Evolutionary conservation across 1,140 invertebrate genomes (phyloP), one percentile per base, ranked within the genome.

Genomic region (Ericerus pela): DNA sequence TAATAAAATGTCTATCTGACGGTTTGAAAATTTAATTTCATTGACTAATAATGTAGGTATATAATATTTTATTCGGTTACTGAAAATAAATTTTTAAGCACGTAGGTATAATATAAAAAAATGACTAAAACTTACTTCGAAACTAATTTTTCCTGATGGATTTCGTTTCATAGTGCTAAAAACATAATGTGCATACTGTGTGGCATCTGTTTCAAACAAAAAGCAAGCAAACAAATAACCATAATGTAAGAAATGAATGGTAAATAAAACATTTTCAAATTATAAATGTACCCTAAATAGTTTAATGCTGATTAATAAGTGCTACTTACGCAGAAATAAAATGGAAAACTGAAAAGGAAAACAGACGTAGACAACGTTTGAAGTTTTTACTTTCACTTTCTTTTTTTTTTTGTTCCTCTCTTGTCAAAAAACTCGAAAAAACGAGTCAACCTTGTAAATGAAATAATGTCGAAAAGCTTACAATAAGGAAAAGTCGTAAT

Each of bases 111-210:
- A n/a, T n/a, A n/a, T n/a, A n/a, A n/a, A n/a, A n/a, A n/a, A n/a
- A n/a, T n/a, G n/a, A n/a, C n/a, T n/a, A 28, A 33, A 63, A 66
- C 73, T 80, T 65, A 91, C 89, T 79, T 93, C 88, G 68, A 94
- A 94, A 67, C 81, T 92, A 54, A 93, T 84, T 68, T 86, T 86
- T 41, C 85, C 88, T 51, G 80, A 81, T 56, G 82, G 77, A 68
- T 89, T 88, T 64, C 85, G 80, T 67, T 91, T 90, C 67, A 94
- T 86, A 14, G 88, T 89, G 70, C 88, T 90, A 77, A 93, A 94
- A 18, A 93, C 88, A 64, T 86, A 89, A 65, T 91, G 86, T 30
- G 89, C 88, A 68, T 93, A 94, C 62, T 86, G 83, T 30, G 80
- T 83, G 1, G 88, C 84, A 76, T 92, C 88, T 91, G 76, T 30